A percentile compares a stretch with the other conserved stretches of the same genome.
Conservation (phyloP, 2,113 vertebrate species). For the Gobio gobio region DNA sequence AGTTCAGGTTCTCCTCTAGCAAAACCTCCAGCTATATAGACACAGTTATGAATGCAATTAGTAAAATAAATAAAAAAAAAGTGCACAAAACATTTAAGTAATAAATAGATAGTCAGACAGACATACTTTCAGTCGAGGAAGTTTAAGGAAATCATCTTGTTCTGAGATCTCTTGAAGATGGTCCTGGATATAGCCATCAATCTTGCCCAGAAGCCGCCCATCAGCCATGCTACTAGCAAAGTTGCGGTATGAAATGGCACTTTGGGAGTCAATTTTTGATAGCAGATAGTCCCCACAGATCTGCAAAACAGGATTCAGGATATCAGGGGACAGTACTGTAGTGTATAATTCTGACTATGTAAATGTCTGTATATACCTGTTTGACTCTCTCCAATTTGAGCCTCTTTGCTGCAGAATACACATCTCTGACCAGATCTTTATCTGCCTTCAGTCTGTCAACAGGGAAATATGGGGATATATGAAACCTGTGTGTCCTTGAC, state of each 20-base stretch:
- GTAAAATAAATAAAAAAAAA: neutral
- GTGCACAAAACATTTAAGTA: neutral
- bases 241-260: conserved; percentile 92
- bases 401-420: conserved; percentile 94
- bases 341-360: neutral
- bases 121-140: conserved; percentile 93
- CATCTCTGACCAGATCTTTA: conserved; percentile 93
- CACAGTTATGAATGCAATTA: neutral
- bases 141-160: conserved; percentile 97
- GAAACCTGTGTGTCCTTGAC: neutral
- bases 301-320: conserved; percentile 64
- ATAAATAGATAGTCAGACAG: too few relatives aligned
- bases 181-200: conserved; percentile 93
- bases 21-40: conserved; percentile 91
- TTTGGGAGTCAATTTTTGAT: conserved; percentile 89
- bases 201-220: conserved; percentile 84
- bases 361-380: conserved; percentile 76
- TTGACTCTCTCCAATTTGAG: conserved; percentile 97
- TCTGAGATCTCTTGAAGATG: conserved; percentile 91
- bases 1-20: conserved; percentile 92
- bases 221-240: conserved; percentile 95
- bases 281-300: conserved; percentile 97
- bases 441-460: conserved; percentile 89
- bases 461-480: conserved; percentile 18
- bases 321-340: neutral